Evolutionary conservation across 2,797 vertebrate genomes (phyloP), one percentile per base, ranked within the genome.

Genomic region (Dendrocincla tyrannina): DNA sequence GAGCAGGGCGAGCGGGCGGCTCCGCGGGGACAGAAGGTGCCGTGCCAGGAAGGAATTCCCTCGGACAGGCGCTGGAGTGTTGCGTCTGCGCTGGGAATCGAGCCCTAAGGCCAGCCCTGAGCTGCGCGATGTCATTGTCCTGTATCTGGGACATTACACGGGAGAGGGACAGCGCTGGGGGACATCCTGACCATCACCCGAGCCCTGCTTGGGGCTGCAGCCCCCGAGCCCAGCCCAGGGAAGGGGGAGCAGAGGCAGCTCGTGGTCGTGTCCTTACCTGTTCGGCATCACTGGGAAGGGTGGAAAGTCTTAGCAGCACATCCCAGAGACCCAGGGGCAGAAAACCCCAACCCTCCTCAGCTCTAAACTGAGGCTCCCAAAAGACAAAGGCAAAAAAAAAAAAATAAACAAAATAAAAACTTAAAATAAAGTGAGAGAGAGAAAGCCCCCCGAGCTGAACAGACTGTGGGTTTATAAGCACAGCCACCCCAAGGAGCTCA

Each of bases 401-500:
- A 37, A 59, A 22, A 20, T 9, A 24, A 18, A 27, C 6, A 12
- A 59, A 59, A 59, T 15, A 30, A 20, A 41, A 30, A 28, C 6
- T 15, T 14, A 56, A 39, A 39, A 6, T 19, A 9, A 3, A 25
- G 4, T 14, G 8, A 55, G 20, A 39, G 32, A 60, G 23, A 19
- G 13, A 58, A 77, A 80, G 11, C 33, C 52, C 25, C 1, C 1
- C 0, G 0, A 1, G 0, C 0, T 2, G 0, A 2, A 5, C 2
- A 5, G 9, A 22, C 15, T 76, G 67, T 63, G 52, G 93, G 55
- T 53, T 97, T 96, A 93, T 96, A 96, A 91, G 37, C 35, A 66
- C 76, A 74, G 47, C 82, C 37, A 23, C 15, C 20, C 63, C 50
- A 3, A 64, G 24, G 53, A 35, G 5, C 30, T 47, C 33, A 13